Evolutionary conservation across 1,140 invertebrate genomes (phyloP), one percentile per base, ranked within the genome.

Genomic region (Protaetia brevitarsis): DNA sequence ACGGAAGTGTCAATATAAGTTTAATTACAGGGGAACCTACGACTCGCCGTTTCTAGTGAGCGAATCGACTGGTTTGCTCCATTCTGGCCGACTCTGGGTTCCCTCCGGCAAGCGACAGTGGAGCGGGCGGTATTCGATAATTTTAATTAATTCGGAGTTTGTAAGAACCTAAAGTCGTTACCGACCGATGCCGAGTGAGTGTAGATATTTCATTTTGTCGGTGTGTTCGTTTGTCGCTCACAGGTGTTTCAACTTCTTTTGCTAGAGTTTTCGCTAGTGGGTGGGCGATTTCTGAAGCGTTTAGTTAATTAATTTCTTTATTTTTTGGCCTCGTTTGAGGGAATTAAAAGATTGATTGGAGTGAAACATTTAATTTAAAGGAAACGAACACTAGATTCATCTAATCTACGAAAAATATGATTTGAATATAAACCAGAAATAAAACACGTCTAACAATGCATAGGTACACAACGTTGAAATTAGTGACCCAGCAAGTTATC

Each of bases 1-100:
- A 31, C 60, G 60, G 29, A 62, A 36, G 60, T 62, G 60, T 62
- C 60, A 62, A 62, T 62, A 62, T 62, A 62, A 31, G 60, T 62
- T 62, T 62, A 62, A 62, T 62, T 62, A 62, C 60, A 34, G 19
- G 29, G 21, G 31, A 30, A 36, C 60, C 21, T 51, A 23, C 41
- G 41, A 29, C 60, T 31, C 30, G 26, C 57, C 27, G 57, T 59
- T 28, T 59, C 11, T 28, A 59, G 21, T 7, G 13, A 7, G 26
- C 8, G 57, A 6, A 59, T n/a, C 2, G 8, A 29, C 26, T 29
- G 16, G 29, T 59, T 28, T 19, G 26, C 26, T n/a, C 13, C 34
- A 11, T 62, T 3, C 29, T 10, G 13, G 8, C 28, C 58, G 6
- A 27, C 28, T 3, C 13, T 28, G 3, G 29, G 6, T 11, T 28